Percentiles rank a stretch among this genome's conserved stretches.
Conservation (phyloP, 1,140 invertebrate genomes). For the Drosophila santomea region DNA sequence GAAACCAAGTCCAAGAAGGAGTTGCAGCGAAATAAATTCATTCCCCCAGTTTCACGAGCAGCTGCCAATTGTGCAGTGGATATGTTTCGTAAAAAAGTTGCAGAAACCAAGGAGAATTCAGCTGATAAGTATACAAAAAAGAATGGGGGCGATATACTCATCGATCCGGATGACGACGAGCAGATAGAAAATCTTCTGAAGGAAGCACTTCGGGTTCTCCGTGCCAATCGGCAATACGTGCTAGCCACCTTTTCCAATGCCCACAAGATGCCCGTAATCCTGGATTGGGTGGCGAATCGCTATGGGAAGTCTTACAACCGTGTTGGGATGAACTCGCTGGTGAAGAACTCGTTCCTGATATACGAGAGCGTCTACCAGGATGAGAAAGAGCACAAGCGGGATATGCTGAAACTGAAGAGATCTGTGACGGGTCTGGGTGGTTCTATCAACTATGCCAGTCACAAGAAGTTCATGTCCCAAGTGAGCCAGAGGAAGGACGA, state of each 20-base stretch:
- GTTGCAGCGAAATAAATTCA: neutral
- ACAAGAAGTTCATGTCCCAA: neutral
- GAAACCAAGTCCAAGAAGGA: neutral
- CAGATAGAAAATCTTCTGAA: conserved; percentile 56
- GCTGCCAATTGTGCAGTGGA: conserved; percentile 18
- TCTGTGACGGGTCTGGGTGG: too few species aligned
- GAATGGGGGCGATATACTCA: neutral
- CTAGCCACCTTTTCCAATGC: conserved; percentile 73
- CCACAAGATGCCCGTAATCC: conserved; percentile 60
- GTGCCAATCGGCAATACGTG: conserved; percentile 57
- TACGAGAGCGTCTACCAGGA: conserved; percentile 1
- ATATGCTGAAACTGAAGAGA: neutral
- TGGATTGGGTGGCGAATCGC: conserved; percentile 65
- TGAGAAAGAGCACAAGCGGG: rapidly evolving
- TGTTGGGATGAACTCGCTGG: conserved; percentile 15
- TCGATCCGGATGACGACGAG: conserved; percentile 63
- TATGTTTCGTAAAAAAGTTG: neutral
- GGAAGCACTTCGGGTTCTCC: conserved; percentile 42
- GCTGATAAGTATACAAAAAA: neutral
- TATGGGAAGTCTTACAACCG: conserved; percentile 61
- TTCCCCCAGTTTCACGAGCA: neutral
- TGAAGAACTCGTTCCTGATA: neutral
- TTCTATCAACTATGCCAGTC: neutral
- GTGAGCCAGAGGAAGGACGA: neutral
- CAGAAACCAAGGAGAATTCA: neutral